phyloP scores from a whole-genome alignment of 2,888 invertebrate genomes.

The Dryomyza anilis region DNA sequence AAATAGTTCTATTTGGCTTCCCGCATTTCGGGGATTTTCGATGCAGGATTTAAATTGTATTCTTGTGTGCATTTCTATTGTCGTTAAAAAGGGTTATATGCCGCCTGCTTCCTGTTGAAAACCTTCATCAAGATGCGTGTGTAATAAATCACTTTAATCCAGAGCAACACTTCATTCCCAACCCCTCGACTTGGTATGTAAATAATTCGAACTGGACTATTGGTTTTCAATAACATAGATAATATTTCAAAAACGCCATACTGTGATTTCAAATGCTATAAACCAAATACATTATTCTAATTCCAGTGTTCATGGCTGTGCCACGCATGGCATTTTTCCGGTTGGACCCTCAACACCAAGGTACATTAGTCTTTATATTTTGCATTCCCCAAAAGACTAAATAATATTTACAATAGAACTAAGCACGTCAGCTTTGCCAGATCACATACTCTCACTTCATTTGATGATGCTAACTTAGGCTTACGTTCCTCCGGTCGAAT shows the following conservation, averaged over 20 bases:
- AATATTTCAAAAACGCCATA: not conserved
- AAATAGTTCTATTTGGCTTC: slow-evolving; percentile 1
- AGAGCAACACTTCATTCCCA: slow-evolving; percentile 5
- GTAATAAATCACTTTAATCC: slow-evolving; percentile 14
- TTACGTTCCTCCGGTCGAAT: slow-evolving; percentile 60
- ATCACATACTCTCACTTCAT: slow-evolving; percentile 84
- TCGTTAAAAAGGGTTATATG: slow-evolving; percentile 22
- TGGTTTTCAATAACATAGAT: too few relatives aligned
- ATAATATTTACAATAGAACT: slow-evolving; percentile 64
- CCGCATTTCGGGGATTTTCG: not conserved
- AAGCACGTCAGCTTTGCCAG: slow-evolving; percentile 92
- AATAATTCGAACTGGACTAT: too few relatives aligned
- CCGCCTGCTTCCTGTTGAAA: slow-evolving; percentile 15
- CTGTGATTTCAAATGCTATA: too few relatives aligned
- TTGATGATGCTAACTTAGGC: slow-evolving; percentile 70
- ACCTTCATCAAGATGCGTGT: slow-evolving; percentile 5
- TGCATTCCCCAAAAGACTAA: not conserved
- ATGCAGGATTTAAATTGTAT: slow-evolving; percentile 10
- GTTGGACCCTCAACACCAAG: slow-evolving; percentile 58
- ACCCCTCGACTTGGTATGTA: slow-evolving; percentile 19
- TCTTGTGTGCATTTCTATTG: slow-evolving; percentile 22
- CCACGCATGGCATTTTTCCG: slow-evolving; percentile 66
- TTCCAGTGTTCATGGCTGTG: slow-evolving; percentile 61
- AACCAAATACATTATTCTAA: not conserved
- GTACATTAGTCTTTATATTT: too few relatives aligned